Conservation (phyloP, 2,113 vertebrate genomes). For the Psettodes erumei region DNA sequence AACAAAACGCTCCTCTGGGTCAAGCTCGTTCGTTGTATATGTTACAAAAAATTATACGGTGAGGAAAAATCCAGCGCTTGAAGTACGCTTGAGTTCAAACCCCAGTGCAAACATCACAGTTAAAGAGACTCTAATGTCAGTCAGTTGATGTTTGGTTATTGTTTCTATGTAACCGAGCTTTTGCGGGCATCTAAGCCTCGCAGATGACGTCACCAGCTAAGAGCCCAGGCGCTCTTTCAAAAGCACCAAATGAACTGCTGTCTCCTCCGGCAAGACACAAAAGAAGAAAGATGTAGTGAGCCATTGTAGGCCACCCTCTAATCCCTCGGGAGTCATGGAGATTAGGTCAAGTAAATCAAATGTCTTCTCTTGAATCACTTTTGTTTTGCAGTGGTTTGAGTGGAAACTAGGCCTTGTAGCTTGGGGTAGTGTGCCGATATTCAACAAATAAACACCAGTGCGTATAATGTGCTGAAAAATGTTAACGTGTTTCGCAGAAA, state of each 20-base stretch:
- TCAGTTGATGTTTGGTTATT: not conserved
- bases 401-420: constrained; percentile 20
- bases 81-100: not conserved
- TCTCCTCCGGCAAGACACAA: constrained; percentile 45
- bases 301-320: constrained; percentile 19
- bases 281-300: constrained; percentile 40
- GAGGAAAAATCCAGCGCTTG: not conserved
- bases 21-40: not conserved
- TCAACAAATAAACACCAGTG: constrained; percentile 14
- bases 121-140: not conserved
- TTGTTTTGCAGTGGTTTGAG: constrained; percentile 25
- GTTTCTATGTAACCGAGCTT: constrained; percentile 5
- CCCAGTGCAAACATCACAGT: not conserved
- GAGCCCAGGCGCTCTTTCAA: constrained; percentile 13
- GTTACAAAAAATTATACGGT: not conserved
- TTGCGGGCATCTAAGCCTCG: not conserved
- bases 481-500: not conserved
- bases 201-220: constrained; percentile 51
- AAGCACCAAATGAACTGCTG: constrained; percentile 30
- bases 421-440: not conserved
- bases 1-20: not conserved
- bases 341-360: constrained; percentile 59
- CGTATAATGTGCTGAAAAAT: not conserved
- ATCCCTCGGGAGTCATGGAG: constrained; percentile 41
- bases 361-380: constrained; percentile 27